These are phyloP conservation scores for Clarias macrocephalus DNA, from an alignment of 2,113 vertebrate species.

Conservation along the genomic window DNA sequence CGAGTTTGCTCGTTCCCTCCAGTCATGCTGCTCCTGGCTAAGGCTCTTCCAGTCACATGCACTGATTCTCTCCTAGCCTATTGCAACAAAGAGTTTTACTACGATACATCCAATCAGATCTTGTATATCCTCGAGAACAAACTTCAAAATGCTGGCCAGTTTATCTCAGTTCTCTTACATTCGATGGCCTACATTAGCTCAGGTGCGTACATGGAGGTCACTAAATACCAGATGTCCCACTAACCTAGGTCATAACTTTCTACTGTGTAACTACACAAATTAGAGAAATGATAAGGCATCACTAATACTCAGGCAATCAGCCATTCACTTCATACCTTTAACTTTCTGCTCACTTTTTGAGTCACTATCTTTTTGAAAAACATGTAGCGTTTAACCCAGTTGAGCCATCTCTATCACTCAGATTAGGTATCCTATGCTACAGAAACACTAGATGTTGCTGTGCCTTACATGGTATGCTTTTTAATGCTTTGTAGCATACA, in stretches of 20 bases:
- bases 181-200: conserved; percentile 74
- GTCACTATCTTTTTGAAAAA: too few relatives aligned
- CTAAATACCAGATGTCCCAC: background rate
- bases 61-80: conserved; percentile 57
- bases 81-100: conserved; percentile 72
- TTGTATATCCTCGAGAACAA: conserved; percentile 73
- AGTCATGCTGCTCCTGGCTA: conserved; percentile 72
- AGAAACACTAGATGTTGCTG: too few relatives aligned
- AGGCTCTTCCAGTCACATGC: conserved; percentile 65
- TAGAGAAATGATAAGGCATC: background rate
- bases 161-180: conserved; percentile 73
- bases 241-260: background rate
- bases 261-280: background rate
- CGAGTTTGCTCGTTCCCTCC: conserved; percentile 62
- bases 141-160: conserved; percentile 75
- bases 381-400: too few relatives aligned
- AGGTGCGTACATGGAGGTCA: conserved; percentile 62
- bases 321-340: too few relatives aligned
- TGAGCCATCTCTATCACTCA: too few relatives aligned
- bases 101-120: conserved; percentile 74
- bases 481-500: too few relatives aligned
- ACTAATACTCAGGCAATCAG: background rate
- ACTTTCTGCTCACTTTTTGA: too few relatives aligned
- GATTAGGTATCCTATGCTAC: too few relatives aligned
- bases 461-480: too few relatives aligned